phyloP scores from a whole-genome alignment of 2,797 vertebrate genomes.

The Emydoidea blandingii region DNA sequence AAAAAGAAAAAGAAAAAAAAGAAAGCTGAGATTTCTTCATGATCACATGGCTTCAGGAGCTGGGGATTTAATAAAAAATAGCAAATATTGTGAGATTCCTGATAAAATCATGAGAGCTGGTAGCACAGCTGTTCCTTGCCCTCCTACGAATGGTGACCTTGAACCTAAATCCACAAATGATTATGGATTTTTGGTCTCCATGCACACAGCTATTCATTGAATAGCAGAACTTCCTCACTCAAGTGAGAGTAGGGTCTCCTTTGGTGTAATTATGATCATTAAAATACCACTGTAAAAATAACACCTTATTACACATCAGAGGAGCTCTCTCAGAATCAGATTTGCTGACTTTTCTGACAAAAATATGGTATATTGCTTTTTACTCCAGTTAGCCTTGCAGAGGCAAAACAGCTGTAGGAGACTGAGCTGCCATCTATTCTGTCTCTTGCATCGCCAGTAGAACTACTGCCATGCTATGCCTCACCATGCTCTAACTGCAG shows the following conservation, averaged over 20 bases:
- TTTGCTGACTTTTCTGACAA: not conserved
- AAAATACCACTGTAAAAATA: not conserved
- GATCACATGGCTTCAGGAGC: not conserved
- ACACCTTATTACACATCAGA: not conserved
- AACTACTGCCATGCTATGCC: not conserved
- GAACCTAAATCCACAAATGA: slow-evolving; percentile 27
- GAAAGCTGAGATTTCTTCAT: not conserved
- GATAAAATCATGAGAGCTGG: not conserved
- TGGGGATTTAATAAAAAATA: slow-evolving; percentile 24
- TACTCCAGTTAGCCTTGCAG: not conserved
- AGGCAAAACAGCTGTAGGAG: fast-evolving
- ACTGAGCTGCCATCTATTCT: not conserved
- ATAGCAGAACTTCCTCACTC: not conserved
- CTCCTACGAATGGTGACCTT: slow-evolving; percentile 8
- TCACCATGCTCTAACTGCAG: not conserved
- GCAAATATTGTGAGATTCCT: not conserved
- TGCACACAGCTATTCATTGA: not conserved
- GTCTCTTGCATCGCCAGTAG: not conserved
- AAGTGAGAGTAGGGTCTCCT: slow-evolving; percentile 25
- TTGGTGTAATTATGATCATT: not conserved
- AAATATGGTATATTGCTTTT: not conserved
- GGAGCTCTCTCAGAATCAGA: not conserved
- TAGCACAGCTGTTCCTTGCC: not conserved
- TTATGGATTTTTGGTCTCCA: not conserved
- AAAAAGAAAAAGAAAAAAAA: not conserved